Conservation (phyloP, 2,113 vertebrate genomes). For the Aegotheles bennettii region DNA sequence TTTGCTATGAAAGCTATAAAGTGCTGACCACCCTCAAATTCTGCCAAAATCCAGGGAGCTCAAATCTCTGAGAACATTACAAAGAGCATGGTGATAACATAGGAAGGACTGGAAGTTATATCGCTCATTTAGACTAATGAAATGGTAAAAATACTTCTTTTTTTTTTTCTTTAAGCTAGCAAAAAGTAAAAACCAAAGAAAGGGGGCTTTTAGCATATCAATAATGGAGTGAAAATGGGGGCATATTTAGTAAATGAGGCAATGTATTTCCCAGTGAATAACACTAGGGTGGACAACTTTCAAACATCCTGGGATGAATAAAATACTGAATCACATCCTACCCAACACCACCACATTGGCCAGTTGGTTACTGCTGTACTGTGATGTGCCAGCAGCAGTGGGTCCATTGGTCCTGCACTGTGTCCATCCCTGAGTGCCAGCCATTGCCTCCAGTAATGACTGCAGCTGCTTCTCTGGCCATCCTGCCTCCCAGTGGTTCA, state of each 20-base stretch:
- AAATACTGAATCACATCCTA: neutral
- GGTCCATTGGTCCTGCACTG: fast-evolving
- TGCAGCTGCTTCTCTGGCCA: neutral
- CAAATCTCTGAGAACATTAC: neutral
- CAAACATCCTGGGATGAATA: neutral
- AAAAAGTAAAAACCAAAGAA: neutral
- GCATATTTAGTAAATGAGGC: neutral
- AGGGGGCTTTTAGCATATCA: neutral
- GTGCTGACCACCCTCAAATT: neutral
- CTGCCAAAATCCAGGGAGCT: neutral
- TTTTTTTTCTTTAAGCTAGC: neutral
- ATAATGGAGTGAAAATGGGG: neutral
- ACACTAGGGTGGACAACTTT: neutral
- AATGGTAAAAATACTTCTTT: neutral
- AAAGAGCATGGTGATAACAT: neutral
- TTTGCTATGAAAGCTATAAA: neutral
- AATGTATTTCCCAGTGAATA: neutral
- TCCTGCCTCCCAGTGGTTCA: neutral
- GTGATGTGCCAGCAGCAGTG: fast-evolving
- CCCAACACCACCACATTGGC: neutral
- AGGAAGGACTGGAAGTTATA: neutral
- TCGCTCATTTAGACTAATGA: neutral
- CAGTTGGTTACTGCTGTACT: fast-evolving
- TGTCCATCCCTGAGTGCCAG: neutral
- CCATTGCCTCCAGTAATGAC: too few relatives aligned